phyloP scores from a whole-genome alignment of 2,797 vertebrate species.

The Scolopax bukidnonensis region DNA sequence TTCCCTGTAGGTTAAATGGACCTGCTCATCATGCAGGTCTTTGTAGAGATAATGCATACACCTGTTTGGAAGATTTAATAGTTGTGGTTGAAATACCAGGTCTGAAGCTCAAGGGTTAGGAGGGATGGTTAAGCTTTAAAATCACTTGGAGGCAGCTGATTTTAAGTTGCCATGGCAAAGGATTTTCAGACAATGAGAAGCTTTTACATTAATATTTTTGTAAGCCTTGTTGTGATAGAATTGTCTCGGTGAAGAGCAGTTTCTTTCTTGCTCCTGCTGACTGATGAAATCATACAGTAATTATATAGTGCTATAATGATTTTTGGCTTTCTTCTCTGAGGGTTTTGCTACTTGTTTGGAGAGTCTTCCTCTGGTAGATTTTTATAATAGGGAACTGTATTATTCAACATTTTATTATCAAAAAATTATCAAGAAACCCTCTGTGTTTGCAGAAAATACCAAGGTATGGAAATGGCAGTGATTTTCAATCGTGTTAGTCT shows the following conservation, averaged over 20 bases:
- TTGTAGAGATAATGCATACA: slow-evolving; percentile 55
- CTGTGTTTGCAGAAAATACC: slow-evolving; percentile 19
- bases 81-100: slow-evolving; percentile 50
- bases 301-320: slow-evolving; percentile 73
- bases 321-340: slow-evolving; percentile 53
- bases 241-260: slow-evolving; percentile 69
- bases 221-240: slow-evolving; percentile 73
- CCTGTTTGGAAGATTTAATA: slow-evolving; percentile 59
- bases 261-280: slow-evolving; percentile 63
- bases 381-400: slow-evolving; percentile 48
- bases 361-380: slow-evolving; percentile 59
- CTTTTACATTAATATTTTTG: slow-evolving; percentile 75
- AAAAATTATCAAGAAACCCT: slow-evolving; percentile 36
- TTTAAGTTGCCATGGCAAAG: slow-evolving; percentile 82
- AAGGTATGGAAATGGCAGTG: not conserved
- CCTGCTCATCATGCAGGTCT: slow-evolving; percentile 64
- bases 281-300: slow-evolving; percentile 78
- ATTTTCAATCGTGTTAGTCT: not conserved
- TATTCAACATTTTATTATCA: slow-evolving; percentile 25
- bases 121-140: slow-evolving; percentile 70
- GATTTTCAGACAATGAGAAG: slow-evolving; percentile 74
- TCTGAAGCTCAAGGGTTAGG: slow-evolving; percentile 48
- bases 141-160: slow-evolving; percentile 73
- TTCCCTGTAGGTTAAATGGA: slow-evolving; percentile 54
- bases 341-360: slow-evolving; percentile 44